Percentiles rank a stretch among this genome's conserved stretches.
Evolutionary conservation across 2,888 invertebrate species (phyloP).

Genomic region (Congeria kusceri): DNA sequence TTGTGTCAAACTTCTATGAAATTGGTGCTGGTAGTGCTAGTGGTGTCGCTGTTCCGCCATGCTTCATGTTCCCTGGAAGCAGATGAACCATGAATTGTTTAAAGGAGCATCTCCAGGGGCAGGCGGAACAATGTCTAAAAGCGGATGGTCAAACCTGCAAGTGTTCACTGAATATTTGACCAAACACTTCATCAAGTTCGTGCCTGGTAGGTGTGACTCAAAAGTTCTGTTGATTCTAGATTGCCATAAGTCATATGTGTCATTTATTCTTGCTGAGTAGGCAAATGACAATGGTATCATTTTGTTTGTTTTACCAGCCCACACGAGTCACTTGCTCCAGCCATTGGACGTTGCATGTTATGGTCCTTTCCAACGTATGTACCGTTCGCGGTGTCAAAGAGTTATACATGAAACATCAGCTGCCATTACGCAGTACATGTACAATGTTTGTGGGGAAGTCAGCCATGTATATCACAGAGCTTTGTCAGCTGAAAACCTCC

Average conservation of each 20-base stretch:
- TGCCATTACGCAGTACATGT: constrained; percentile 22
- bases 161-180: no score
- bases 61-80: constrained; percentile 37
- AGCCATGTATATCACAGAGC: constrained; percentile 25
- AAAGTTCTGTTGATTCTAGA: no score
- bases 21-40: constrained; percentile 30
- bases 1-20: no score
- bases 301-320: constrained; percentile 34
- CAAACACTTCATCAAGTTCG: no score
- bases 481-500: constrained; percentile 24
- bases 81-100: no score
- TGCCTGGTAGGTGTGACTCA: no score
- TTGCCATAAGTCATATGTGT: no score
- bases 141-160: background rate
- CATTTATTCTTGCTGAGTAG: constrained; percentile 22
- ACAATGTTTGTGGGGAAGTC: constrained; percentile 22
- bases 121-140: constrained; percentile 25
- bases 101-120: constrained; percentile 31
- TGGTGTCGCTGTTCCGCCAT: constrained; percentile 27
- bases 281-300: constrained; percentile 27
- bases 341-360: no score
- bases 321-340: no score
- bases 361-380: constrained; percentile 38
- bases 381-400: constrained; percentile 23
- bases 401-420: background rate